Base-by-base conservation (phyloP, 2,113 vertebrate species). In the Calyptommatus sinebrachiatus region DNA sequence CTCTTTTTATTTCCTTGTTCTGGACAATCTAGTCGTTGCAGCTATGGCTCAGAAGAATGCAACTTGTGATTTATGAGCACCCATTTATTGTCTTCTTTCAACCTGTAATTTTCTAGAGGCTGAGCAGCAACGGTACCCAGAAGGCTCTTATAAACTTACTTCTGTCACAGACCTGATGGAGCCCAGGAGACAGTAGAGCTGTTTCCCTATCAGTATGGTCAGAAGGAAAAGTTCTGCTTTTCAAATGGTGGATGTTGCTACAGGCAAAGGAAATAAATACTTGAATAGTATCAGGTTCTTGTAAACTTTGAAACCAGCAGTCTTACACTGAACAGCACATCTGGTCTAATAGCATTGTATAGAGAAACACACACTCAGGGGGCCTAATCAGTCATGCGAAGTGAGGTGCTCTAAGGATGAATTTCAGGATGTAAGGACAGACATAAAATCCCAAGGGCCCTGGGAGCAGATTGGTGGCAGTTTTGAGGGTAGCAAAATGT, bases 121-220 rank as follows among this genome's bases (percentile, higher is more conserved):
- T 29, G 68, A 80, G 63, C 77, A 78, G n/a, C 18, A 7, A 29
- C 0, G 1, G 12, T 28, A 65, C 9, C 8, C 18, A 0, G 45
- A 0, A 10, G 16, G 6, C 2, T 7, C 46, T 0, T 0, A 68
- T 26, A 68, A 0, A 0, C 45, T 12, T 10, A 5, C 26, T 11
- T 29, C 46, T 12, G 35, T 61, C 16, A n/a, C 29, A 22, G 4
- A 7, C n/a, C 29, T 35, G 22, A 76, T 74, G 9, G 41, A 10
- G 7, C 63, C 18, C n/a, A 1, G 0, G 28, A 50, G 46, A 22
- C 53, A 6, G 22, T 0, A 1, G 24, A n/a, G 41, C 50, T 26
- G 12, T 50, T 10, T 68, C 68, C 8, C 6, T 0, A 0, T 7
- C 0, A 0, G 26, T 31, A 29, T 22, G 45, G 18, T 31, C 75